These are phyloP conservation scores for Fopius arisanus DNA, from an alignment of 1,140 invertebrate species.

Conservation along the genomic window DNA sequence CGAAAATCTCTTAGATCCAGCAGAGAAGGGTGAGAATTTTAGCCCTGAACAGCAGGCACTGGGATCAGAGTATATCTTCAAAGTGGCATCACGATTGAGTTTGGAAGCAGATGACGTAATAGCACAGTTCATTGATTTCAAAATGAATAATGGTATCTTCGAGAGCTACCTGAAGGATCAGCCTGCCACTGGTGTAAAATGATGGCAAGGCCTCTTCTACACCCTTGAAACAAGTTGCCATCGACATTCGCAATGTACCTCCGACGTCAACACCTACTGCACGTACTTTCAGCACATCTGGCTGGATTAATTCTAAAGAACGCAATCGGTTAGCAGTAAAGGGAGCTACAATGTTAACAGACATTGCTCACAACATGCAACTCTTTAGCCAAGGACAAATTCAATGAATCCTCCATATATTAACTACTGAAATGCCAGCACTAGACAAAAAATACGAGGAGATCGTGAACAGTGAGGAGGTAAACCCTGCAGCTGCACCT, in stretches of 20 bases:
- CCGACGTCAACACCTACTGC: constrained; percentile 25
- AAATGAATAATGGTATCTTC: constrained; percentile 21
- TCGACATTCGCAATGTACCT: constrained; percentile 16
- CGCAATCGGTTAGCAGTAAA: constrained; percentile 13
- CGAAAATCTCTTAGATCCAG: constrained; percentile 19
- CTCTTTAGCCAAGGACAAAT: not conserved
- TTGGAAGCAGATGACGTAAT: constrained; percentile 34
- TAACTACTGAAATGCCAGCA: not conserved
- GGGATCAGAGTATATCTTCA: not conserved
- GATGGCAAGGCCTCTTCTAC: constrained; percentile 16
- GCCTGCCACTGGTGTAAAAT: constrained; percentile 5
- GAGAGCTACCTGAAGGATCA: not conserved
- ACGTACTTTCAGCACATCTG: constrained; percentile 20
- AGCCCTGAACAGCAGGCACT: not conserved
- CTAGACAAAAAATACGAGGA: not conserved
- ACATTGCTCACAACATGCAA: constrained; percentile 26
- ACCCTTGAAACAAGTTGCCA: constrained; percentile 27
- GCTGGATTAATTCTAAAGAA: constrained; percentile 22
- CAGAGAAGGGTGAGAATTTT: constrained; percentile 6
- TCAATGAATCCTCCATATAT: not conserved
- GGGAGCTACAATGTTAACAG: constrained; percentile 13
- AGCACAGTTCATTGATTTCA: constrained; percentile 41
- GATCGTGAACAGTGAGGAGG: not conserved
- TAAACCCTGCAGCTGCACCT: not conserved
- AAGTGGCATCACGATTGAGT: constrained; percentile 3